Evolutionary conservation across 2,888 invertebrate species (phyloP), one percentile per base, ranked within the genome.

Genomic region (Clanis bilineata): DNA sequence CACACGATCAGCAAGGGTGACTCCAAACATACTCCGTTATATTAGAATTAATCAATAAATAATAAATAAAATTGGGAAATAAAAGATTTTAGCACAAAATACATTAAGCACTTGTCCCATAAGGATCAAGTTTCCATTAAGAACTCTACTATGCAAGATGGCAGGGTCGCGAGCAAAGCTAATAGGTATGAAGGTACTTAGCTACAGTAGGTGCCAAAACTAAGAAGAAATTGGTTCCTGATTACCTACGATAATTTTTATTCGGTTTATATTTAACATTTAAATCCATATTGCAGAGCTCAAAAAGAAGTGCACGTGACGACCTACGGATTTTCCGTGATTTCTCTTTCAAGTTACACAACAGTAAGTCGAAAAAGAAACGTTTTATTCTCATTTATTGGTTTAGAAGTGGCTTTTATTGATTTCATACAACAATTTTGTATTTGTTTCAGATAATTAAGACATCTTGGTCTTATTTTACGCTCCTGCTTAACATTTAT

Each of bases 381-480:
- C 18, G 5, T 18, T 18, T 41, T 18, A 6, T 28, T 15, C 39
- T 6, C 43, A 44, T 57, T 57, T 15, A 38, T 23, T 61, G 54
- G 62, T 68, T 55, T 56, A 15, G 10, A 15, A 18, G 9, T 4
- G 5, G 32, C 12, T 15, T 43, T 41, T 58, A 32, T 59, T 21
- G 32, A 22, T 3, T 10, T 22, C 9, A 36, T 15, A 60, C 12
- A n/a, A n/a, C 39, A 25, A 51, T 9, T 47, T 44, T 21, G 51
- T 45, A 58, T 63, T 18, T 43, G 60, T 74, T 81, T 59, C 82
- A 84, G 84, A 83, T 85, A 28, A 82, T 89, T 43, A 89, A 86
- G 68, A 82, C 88, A 0, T 73, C 88, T 12, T 89, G 88, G 88
- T 89, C 88, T 0, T 89, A 88, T 67, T 88, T 89, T 57, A 87